Evolutionary conservation across 2,888 invertebrate genomes (phyloP), one percentile per base, ranked within the genome.

Genomic region (Cosmia pyralina): DNA sequence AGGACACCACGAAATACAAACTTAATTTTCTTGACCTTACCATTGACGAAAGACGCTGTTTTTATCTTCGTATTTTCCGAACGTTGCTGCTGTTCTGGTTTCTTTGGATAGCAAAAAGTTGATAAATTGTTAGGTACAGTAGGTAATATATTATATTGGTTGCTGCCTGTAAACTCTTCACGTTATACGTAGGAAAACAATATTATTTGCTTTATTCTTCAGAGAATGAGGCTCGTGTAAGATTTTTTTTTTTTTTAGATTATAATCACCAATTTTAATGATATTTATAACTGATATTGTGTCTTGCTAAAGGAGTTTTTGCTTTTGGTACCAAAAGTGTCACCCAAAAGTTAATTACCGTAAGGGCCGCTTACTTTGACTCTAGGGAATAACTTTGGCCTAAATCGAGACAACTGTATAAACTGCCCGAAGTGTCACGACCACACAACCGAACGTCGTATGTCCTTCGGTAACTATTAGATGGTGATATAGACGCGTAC

Each of bases 1-100:
- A 86, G 84, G 86, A 87, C 72, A 87, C 80, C 69, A 79, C 83
- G 81, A 87, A 88, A 86, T 81, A 85, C 79, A 85, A 87, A 87
- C 86, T 87, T 89, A 87, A 90, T 83, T 88, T 85, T 83, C 82
- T 88, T 88, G 84, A 88, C 83, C 85, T 77, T 69, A 66, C 63
- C 11, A 74, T 55, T 62, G 60, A 64, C 58, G 53, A 70, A 83
- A 83, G 80, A 83, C 59, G 41, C 41, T 70, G 64, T 72, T 70
- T 72, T 70, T 69, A 66, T 65, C 58, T 55, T 63, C 15, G 57
- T 67, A 65, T 75, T 72, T 67, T 74, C n/a, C 10, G 55, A 65
- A 41, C 22, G 69, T 28, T 64, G 44, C 22, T 52, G 38, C 41
- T 38, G n/a, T 67, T 63, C 13, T 58, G 28, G 22, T 52, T 34